Percentiles rank a stretch among this genome's conserved stretches.
These are phyloP conservation scores for Bufo gargarizans DNA, from an alignment of 2,113 vertebrate species.

Conservation along the genomic window DNA sequence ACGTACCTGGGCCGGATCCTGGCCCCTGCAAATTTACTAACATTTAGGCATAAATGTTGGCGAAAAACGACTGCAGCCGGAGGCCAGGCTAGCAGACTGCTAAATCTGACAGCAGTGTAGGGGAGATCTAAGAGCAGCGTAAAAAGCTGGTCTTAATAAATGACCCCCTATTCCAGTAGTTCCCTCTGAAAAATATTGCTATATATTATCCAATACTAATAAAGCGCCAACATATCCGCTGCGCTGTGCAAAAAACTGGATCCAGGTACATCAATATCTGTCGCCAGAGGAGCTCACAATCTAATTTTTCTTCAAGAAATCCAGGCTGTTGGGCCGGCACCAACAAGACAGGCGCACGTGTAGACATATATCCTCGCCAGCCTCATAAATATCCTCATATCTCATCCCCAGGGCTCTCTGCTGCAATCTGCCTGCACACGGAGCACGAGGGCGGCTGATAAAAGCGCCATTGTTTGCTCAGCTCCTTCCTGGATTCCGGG, in stretches of 20 bases:
- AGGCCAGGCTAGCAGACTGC: no score
- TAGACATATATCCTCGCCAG: not conserved
- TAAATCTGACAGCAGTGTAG: no score
- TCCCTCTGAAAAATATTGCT: not conserved
- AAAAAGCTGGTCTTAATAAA: no score
- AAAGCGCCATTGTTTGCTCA: conserved; percentile 40
- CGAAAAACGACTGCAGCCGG: no score
- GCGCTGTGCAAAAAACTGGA: not conserved
- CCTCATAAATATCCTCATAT: not conserved
- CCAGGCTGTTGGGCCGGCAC: no score
- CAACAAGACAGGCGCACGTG: no score
- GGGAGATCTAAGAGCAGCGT: no score
- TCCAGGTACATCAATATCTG: not conserved
- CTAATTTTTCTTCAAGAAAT: not conserved
- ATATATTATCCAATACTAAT: no score
- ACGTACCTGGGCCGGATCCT: no score
- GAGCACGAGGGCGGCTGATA: conserved; percentile 26
- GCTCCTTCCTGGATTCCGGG: conserved; percentile 17
- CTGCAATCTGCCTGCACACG: not conserved
- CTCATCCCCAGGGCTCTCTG: not conserved
- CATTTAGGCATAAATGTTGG: no score
- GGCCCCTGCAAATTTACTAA: no score
- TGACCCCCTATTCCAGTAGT: not conserved
- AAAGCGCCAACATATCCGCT: not conserved
- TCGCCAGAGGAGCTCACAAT: not conserved